Base-by-base conservation (phyloP, 1,140 invertebrate species). In the Zaprionus taronus region DNA sequence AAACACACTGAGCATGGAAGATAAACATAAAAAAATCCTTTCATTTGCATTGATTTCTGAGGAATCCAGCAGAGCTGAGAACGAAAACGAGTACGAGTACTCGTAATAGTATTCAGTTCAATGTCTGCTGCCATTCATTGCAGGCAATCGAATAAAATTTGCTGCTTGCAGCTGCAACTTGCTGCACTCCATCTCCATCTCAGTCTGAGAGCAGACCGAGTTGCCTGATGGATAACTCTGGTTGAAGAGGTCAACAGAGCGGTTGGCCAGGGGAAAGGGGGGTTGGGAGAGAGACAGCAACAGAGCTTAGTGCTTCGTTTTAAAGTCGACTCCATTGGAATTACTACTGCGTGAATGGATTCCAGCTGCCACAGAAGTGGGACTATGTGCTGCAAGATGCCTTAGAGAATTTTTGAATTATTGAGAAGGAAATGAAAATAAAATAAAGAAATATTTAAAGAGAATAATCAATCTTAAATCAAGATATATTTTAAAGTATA, bases 191-290 rank as follows among this genome's bases (percentile, higher is more conserved):
- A 51, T 22, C 20, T 12, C 4, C 2, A 4, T 51, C 47, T 17
- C 20, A 24, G 11, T 31, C 34, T 17, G 44, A 36, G 22, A 55
- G 26, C 66, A 14, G 11, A 28, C 7, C 64, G 20, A 28, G 28
- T 47, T 47, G n/a, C n/a, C 36, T 44, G 65, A 44, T 66, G 34
- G 24, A 67, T 36, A 51, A 24, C 47, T 47, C n/a, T 5, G 20
- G 11, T 12, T 51, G 20, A 12, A 22, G 47, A 22, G 47, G 47
- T 51, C 17, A 24, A 14, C 44, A 64, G 28, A 11, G 24, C n/a
- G 15, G 3, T 2, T 38, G 36, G 36, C 4, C 3, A 20, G 15
- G 38, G 28, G 20, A 24, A n/a, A 5, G 2, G 20, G 47, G 15
- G 47, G 5, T 2, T 2, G 47, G 5, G 6, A 7, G 4, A 22